phyloP scores from a whole-genome alignment of 2,888 invertebrate genomes.

The Peribatodes rhomboidaria region DNA sequence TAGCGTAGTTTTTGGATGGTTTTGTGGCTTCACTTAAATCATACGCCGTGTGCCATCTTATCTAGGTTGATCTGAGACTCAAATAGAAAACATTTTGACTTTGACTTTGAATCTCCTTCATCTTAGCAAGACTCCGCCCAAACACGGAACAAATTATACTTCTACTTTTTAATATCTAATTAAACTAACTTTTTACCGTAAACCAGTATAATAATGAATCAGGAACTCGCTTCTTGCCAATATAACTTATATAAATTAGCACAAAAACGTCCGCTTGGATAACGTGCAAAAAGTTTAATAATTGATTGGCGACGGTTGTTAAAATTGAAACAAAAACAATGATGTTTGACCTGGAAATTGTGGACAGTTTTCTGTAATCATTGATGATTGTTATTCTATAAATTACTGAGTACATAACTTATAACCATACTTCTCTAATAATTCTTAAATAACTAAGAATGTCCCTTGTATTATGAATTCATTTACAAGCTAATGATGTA shows the following conservation, averaged over 20 bases:
- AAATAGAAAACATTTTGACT: too few relatives aligned
- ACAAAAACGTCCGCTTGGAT: conserved; percentile 1
- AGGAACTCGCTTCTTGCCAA: conserved; percentile 13
- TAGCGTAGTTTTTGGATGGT: too few relatives aligned
- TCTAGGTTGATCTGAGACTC: too few relatives aligned
- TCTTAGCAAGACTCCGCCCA: not conserved
- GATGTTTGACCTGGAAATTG: conserved; percentile 10
- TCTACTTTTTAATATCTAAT: not conserved
- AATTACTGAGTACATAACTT: not conserved
- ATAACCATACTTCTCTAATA: too few relatives aligned
- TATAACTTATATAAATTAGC: conserved; percentile 9
- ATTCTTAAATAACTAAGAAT: too few relatives aligned
- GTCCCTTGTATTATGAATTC: too few relatives aligned
- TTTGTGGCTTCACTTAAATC: too few relatives aligned
- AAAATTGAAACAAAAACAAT: conserved; percentile 6
- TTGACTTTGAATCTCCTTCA: too few relatives aligned
- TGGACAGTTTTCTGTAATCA: not conserved
- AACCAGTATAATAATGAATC: conserved; percentile 10
- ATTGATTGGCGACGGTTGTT: conserved; percentile 15
- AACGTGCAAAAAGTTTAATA: not conserved
- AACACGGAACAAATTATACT: conserved; percentile 3
- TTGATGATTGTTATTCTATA: not conserved
- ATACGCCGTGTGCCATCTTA: too few relatives aligned
- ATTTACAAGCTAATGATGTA: too few relatives aligned
- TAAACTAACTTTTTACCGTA: not conserved